Percentiles rank a stretch among this genome's conserved stretches.
Conservation (phyloP, 1,140 invertebrate species). For the Drosophila repleta region DNA sequence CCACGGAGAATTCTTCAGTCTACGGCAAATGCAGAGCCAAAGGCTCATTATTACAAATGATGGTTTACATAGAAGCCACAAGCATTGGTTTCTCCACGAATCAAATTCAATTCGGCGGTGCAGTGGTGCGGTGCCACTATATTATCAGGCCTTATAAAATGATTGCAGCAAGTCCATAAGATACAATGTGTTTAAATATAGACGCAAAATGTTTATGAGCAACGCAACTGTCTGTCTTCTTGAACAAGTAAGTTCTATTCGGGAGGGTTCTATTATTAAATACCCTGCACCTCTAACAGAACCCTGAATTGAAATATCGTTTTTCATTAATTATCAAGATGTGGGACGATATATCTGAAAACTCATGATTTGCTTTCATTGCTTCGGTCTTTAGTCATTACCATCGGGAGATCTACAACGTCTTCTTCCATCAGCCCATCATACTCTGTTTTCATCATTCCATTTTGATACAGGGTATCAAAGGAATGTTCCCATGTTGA, state of each 20-base stretch:
- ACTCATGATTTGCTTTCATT: too few relatives aligned
- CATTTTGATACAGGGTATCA: too few relatives aligned
- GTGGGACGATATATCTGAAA: too few relatives aligned
- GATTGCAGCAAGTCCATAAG: conserved; percentile 43
- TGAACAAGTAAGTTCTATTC: neutral
- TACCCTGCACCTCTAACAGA: too few relatives aligned
- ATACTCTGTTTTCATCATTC: too few relatives aligned
- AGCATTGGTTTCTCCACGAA: neutral
- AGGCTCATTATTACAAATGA: conserved; percentile 57
- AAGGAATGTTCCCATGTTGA: too few relatives aligned
- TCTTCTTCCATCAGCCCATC: too few relatives aligned
- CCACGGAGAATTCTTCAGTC: conserved; percentile 13
- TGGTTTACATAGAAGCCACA: conserved; percentile 9
- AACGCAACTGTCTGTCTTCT: conserved; percentile 5
- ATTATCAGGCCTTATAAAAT: conserved; percentile 59
- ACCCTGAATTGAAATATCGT: too few relatives aligned
- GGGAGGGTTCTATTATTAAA: too few relatives aligned
- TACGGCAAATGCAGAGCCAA: conserved; percentile 39
- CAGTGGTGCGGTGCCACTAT: conserved; percentile 9
- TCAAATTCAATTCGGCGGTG: neutral
- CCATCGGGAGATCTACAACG: too few relatives aligned
- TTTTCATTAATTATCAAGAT: too few relatives aligned
- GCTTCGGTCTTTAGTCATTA: too few relatives aligned
- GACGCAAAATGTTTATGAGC: conserved; percentile 37
- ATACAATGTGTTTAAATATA: conserved; percentile 53